Conservation (phyloP, 2,888 invertebrate genomes). For the Xestia c-nigrum region DNA sequence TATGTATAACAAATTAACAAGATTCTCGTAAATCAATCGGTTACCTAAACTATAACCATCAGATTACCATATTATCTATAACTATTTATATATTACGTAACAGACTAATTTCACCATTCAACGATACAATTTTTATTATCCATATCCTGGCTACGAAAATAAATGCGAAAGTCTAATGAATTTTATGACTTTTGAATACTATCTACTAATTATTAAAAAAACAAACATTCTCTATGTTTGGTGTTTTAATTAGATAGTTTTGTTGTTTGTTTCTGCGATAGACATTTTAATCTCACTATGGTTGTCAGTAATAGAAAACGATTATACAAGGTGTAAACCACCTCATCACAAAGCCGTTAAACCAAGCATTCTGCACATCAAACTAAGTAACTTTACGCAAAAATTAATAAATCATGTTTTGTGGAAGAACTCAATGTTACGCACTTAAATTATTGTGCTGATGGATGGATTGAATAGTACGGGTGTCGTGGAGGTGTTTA, state of each 20-base stretch:
- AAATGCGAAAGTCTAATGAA: slow-evolving; percentile 9
- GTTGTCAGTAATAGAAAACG: too few species aligned
- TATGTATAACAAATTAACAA: background rate
- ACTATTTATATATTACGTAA: slow-evolving; percentile 19
- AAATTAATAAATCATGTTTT: too few species aligned
- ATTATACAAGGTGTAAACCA: too few species aligned
- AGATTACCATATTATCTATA: slow-evolving; percentile 6
- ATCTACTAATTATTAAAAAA: too few species aligned
- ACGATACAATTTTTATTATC: background rate
- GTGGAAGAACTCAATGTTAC: too few species aligned
- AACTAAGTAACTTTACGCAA: too few species aligned
- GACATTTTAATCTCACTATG: background rate
- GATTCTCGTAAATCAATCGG: background rate
- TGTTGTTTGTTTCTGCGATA: background rate
- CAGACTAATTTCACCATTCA: slow-evolving; percentile 9
- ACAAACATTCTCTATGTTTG: too few species aligned
- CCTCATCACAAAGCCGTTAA: too few species aligned
- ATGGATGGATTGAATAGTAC: too few species aligned
- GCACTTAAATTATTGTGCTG: too few species aligned
- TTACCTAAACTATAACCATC: slow-evolving; percentile 7
- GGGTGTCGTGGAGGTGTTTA: too few species aligned
- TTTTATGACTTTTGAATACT: background rate
- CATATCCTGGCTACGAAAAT: slow-evolving; percentile 12
- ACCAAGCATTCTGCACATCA: too few species aligned
- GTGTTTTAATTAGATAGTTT: slow-evolving; percentile 1